Evolutionary conservation across 2,113 vertebrate genomes (phyloP).

Genomic region (Dasyurus viverrinus): DNA sequence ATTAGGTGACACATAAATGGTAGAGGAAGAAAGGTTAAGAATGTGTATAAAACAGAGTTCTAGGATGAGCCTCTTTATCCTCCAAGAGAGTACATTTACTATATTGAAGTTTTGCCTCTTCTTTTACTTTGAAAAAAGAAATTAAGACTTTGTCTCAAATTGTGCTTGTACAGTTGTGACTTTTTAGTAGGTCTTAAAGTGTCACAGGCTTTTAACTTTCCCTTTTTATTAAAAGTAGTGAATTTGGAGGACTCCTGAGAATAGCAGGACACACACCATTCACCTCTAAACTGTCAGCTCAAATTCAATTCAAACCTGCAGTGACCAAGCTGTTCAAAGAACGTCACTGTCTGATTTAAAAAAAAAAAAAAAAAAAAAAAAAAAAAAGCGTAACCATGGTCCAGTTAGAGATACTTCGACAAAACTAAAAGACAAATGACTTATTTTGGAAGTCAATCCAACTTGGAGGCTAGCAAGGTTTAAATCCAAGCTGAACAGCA

Average conservation of each 20-base stretch:
- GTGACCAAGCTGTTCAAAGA: slow-evolving; percentile 48
- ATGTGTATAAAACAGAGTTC: background rate
- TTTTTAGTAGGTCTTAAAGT: slow-evolving; percentile 56
- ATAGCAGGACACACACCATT: slow-evolving; percentile 29
- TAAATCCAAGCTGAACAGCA: slow-evolving; percentile 67
- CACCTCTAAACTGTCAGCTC: slow-evolving; percentile 42
- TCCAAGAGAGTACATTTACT: slow-evolving; percentile 39
- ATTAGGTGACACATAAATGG: slow-evolving; percentile 8
- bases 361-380: background rate
- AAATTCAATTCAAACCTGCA: slow-evolving; percentile 52
- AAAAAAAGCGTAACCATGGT: slow-evolving; percentile 54
- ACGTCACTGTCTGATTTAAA: background rate
- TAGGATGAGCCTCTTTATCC: background rate
- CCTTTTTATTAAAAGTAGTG: slow-evolving; percentile 55
- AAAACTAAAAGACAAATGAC: slow-evolving; percentile 66
- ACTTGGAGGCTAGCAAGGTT: slow-evolving; percentile 40
- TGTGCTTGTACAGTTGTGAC: slow-evolving; percentile 30
- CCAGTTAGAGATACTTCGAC: slow-evolving; percentile 38
- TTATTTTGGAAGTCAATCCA: slow-evolving; percentile 67
- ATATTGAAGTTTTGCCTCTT: slow-evolving; percentile 25
- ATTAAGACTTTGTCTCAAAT: slow-evolving; percentile 31
- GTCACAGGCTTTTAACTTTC: slow-evolving; percentile 44
- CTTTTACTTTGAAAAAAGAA: slow-evolving; percentile 43
- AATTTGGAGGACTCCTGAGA: slow-evolving; percentile 32
- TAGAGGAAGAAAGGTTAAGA: slow-evolving; percentile 30